Conservation (phyloP, 2,797 vertebrate species). For the Philypnodon macrostomus region DNA sequence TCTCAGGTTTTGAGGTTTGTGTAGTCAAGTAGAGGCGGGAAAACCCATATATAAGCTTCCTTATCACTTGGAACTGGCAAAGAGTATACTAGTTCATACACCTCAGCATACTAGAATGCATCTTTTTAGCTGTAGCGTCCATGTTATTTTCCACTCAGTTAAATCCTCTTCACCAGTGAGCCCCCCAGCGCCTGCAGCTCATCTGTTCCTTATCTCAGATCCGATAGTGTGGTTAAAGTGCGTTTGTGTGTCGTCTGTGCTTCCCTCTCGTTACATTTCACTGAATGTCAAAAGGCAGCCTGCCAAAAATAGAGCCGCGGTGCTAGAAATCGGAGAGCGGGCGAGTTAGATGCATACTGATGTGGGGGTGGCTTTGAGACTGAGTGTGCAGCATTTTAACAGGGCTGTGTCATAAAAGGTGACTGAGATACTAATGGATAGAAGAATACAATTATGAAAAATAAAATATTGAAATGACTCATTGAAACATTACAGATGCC, state of each 20-base stretch:
- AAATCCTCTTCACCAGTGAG: constrained; percentile 36
- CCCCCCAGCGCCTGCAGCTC: constrained; percentile 45
- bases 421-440: too few relatives aligned
- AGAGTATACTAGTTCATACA: constrained; percentile 18
- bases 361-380: constrained; percentile 15
- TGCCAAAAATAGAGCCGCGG: constrained; percentile 55
- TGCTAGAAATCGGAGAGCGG: constrained; percentile 59
- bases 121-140: constrained; percentile 6
- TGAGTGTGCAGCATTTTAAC: constrained; percentile 40
- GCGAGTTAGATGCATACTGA: constrained; percentile 38
- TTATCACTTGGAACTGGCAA: too few relatives aligned
- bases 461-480: too few relatives aligned
- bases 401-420: too few relatives aligned
- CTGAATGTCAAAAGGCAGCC: constrained; percentile 55
- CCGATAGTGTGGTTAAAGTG: constrained; percentile 39
- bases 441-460: too few relatives aligned
- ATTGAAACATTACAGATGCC: too few relatives aligned
- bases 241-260: constrained; percentile 30
- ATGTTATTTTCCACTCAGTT: constrained; percentile 42
- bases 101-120: too few relatives aligned
- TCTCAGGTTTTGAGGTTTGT: too few relatives aligned
- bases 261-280: constrained; percentile 43
- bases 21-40: too few relatives aligned
- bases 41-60: too few relatives aligned
- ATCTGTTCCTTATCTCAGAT: constrained; percentile 58